Evolutionary conservation across 2,888 invertebrate genomes (phyloP).

Genomic region (Chrysolina haemoptera): DNA sequence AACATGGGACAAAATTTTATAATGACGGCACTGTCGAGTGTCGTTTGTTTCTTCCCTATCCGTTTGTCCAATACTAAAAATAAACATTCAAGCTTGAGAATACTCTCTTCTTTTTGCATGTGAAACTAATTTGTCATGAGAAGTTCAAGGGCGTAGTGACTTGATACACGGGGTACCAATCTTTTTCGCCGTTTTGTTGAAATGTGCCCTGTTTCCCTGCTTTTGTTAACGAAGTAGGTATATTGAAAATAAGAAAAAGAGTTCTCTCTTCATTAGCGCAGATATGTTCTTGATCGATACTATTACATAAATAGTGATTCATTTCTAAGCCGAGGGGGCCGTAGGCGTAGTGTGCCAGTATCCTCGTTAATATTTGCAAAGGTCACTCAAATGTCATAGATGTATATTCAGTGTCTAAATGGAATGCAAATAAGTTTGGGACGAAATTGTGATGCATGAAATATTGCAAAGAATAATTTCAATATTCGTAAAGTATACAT

Average conservation of each 20-base stretch:
- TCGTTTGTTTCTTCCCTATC: too few species aligned
- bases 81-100: constrained; percentile 37
- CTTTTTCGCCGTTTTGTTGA: too few species aligned
- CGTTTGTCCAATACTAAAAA: too few species aligned
- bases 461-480: not conserved
- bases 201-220: not conserved
- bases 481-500: not conserved
- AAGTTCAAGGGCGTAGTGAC: constrained; percentile 32
- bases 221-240: not conserved
- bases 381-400: constrained; percentile 35
- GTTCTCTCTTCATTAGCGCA: not conserved
- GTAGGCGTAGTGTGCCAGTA: constrained; percentile 39
- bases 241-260: not conserved
- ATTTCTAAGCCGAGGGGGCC: constrained; percentile 31
- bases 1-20: too few species aligned
- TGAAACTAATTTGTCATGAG: constrained; percentile 35
- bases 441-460: not conserved
- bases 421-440: not conserved
- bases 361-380: constrained; percentile 42
- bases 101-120: constrained; percentile 30
- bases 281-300: not conserved
- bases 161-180: not conserved
- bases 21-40: too few species aligned
- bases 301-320: constrained; percentile 30
- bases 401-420: constrained; percentile 8